Percentiles rank a stretch among this genome's conserved stretches.
phyloP scores from a whole-genome alignment of 2,113 vertebrate species.

The Trematocara unimaculatum region DNA sequence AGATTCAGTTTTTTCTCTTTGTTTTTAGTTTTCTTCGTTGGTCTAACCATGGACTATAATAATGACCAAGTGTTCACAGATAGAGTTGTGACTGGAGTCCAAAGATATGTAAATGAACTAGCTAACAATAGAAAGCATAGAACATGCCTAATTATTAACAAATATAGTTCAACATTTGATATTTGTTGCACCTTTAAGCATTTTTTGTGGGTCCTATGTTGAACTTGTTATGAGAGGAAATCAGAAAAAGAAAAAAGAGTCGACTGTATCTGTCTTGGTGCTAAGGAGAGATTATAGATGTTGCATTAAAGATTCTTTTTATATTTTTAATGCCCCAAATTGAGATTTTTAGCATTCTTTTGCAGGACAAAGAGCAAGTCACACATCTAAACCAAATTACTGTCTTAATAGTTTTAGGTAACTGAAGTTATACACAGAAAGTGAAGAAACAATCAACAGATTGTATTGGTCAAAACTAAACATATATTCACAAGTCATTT shows the following conservation, averaged over 20 bases:
- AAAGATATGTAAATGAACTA: background rate
- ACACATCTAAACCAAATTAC: background rate
- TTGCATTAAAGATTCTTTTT: background rate
- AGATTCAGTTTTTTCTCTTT: background rate
- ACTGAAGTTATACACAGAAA: fast-evolving
- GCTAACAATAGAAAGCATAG: background rate
- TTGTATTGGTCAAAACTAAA: fast-evolving
- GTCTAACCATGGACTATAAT: background rate
- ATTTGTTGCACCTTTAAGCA: background rate
- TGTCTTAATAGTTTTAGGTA: background rate
- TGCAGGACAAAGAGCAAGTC: background rate
- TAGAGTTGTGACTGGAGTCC: background rate
- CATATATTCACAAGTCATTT: background rate
- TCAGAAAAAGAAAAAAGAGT: background rate
- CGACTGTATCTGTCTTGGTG: background rate
- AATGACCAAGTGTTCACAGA: background rate
- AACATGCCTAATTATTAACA: background rate
- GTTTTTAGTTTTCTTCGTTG: background rate
- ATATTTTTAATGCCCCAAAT: background rate
- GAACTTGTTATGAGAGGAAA: background rate
- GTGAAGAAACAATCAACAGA: background rate
- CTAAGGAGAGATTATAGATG: background rate
- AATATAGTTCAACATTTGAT: background rate
- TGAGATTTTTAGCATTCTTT: background rate
- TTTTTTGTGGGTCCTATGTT: background rate